phyloP scores from a whole-genome alignment of 2,113 vertebrate species.

The Brachypteracias leptosomus region DNA sequence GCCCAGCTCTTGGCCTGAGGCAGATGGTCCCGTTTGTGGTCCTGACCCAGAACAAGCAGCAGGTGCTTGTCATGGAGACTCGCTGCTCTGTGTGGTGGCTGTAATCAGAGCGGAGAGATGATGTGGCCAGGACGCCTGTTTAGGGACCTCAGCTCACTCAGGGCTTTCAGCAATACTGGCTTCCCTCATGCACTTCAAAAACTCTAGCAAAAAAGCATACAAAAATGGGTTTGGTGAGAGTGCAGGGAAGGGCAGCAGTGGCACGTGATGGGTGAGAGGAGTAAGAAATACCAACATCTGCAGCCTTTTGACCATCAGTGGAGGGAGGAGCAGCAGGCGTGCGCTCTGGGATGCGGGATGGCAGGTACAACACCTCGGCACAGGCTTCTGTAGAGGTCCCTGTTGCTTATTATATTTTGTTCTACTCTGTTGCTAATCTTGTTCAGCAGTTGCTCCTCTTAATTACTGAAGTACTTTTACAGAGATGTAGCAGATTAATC shows the following conservation, averaged over 20 bases:
- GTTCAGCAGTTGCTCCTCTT: constrained; percentile 56
- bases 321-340: background rate
- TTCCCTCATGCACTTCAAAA: background rate
- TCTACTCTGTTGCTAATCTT: constrained; percentile 42
- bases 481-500: constrained; percentile 51
- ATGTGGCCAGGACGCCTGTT: accelerated
- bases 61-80: background rate
- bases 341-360: background rate
- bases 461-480: constrained; percentile 47
- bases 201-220: accelerated
- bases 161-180: background rate
- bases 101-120: background rate
- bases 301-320: background rate
- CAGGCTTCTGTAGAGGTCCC: background rate
- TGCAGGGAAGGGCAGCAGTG: background rate
- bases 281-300: background rate
- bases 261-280: background rate
- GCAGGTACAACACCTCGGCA: background rate
- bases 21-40: background rate
- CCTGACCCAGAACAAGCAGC: background rate
- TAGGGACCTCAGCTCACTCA: accelerated
- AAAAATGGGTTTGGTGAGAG: background rate
- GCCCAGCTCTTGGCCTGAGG: accelerated
- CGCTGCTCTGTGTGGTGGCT: accelerated
- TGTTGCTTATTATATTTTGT: background rate